Conservation (phyloP, 64 coral and sea anemone species). For the Porites australiensis region DNA sequence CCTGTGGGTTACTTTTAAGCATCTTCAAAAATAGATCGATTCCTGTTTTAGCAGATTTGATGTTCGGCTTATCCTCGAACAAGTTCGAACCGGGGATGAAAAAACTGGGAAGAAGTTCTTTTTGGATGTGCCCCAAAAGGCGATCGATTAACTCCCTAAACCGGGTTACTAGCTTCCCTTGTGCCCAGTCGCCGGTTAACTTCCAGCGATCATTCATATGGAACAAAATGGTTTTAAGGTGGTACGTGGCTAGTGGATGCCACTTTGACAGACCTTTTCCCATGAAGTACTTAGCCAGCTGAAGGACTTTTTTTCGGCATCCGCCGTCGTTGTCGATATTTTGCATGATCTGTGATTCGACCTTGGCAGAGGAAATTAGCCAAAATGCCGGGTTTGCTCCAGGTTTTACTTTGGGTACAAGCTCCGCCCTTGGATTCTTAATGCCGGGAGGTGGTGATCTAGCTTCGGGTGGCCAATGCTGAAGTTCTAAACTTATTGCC, state of each 20-base stretch:
- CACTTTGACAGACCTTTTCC: not conserved
- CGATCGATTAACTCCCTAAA: slow-evolving; percentile 23
- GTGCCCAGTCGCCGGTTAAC: not conserved
- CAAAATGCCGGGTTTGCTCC: not conserved
- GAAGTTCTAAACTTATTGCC: slow-evolving; percentile 23
- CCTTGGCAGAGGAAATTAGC: slow-evolving; percentile 49
- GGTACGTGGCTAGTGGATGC: slow-evolving; percentile 21
- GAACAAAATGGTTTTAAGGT: slow-evolving; percentile 29
- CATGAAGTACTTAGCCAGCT: slow-evolving; percentile 61
- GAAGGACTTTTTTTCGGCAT: slow-evolving; percentile 46
- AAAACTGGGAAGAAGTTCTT: not conserved
- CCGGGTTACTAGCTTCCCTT: slow-evolving; percentile 5
- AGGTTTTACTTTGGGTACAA: slow-evolving; percentile 19
- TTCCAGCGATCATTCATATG: slow-evolving; percentile 5
- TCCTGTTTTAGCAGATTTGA: not conserved
- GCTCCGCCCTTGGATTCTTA: not conserved
- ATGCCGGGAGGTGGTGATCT: not conserved
- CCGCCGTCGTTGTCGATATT: slow-evolving; percentile 27
- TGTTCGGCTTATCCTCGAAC: not conserved
- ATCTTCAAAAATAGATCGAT: slow-evolving; percentile 3
- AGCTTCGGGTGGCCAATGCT: slow-evolving; percentile 10
- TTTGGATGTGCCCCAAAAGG: slow-evolving; percentile 3
- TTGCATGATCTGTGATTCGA: slow-evolving; percentile 32
- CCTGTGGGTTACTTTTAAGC: slow-evolving; percentile 1
- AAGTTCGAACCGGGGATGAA: not conserved